A percentile compares a stretch with the other conserved stretches of the same genome.
phyloP scores from a whole-genome alignment of 2,113 vertebrate genomes.

The Hystrix brachyura region DNA sequence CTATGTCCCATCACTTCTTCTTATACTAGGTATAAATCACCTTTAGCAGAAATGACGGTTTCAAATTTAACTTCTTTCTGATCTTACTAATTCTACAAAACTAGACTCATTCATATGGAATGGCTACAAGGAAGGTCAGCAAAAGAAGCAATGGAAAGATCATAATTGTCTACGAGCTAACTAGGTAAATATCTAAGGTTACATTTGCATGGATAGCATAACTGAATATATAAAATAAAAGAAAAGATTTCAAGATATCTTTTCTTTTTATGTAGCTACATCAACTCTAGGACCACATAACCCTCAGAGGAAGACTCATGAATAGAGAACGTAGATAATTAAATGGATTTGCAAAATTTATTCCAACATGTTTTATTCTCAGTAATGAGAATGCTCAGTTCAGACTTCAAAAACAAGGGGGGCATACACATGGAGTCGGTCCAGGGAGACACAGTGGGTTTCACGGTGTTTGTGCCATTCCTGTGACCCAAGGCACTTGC shows the following conservation, averaged over 20 bases:
- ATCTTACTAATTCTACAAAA: constrained; percentile 47
- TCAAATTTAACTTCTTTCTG: constrained; percentile 47
- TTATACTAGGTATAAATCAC: not conserved
- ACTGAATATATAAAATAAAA: not conserved
- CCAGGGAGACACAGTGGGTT: not conserved
- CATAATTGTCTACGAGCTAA: not conserved
- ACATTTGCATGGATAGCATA: not conserved
- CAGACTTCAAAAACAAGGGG: not conserved
- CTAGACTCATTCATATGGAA: not conserved
- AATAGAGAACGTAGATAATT: not conserved
- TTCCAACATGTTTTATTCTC: not conserved
- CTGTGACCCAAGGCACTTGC: not conserved
- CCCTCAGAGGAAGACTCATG: not conserved
- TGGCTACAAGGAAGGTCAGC: not conserved
- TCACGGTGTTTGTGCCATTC: rapidly evolving
- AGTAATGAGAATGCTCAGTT: not conserved
- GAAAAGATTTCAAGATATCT: not conserved
- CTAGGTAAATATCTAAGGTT: not conserved
- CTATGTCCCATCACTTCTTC: not conserved
- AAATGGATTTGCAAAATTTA: not conserved
- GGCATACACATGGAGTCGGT: rapidly evolving
- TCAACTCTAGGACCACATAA: not conserved
- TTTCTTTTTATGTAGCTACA: not conserved
- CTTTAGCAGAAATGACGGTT: not conserved
- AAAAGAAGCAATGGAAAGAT: not conserved